Conservation (phyloP, 2,888 invertebrate genomes). For the Drosophila paranaensis region DNA sequence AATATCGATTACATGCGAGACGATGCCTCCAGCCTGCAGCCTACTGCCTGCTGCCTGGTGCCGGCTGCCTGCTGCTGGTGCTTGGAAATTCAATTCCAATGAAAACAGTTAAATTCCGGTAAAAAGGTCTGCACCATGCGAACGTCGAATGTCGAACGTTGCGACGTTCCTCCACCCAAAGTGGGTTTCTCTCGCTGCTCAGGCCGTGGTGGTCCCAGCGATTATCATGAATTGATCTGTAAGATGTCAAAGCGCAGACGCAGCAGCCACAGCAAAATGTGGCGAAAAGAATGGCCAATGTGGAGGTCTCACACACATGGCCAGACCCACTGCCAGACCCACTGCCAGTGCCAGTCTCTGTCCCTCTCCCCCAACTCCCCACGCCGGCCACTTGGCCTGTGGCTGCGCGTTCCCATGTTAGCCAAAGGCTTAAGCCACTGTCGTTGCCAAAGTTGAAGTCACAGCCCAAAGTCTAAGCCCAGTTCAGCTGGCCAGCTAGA, state of each 20-base stretch:
- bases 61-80: slow-evolving; percentile 22
- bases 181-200: slow-evolving; percentile 51
- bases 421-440: slow-evolving; percentile 29
- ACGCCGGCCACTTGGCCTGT: slow-evolving; percentile 62
- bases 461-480: slow-evolving; percentile 37
- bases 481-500: slow-evolving; percentile 35
- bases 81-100: slow-evolving; percentile 75
- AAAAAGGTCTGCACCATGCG: slow-evolving; percentile 73
- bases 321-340: slow-evolving; percentile 16
- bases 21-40: background rate
- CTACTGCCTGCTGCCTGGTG: slow-evolving; percentile 20
- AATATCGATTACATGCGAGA: slow-evolving; percentile 80
- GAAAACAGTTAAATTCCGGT: slow-evolving; percentile 80
- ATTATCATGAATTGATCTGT: slow-evolving; percentile 83
- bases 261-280: slow-evolving; percentile 46
- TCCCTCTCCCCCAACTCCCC: slow-evolving; percentile 5
- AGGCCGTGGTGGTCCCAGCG: slow-evolving; percentile 80
- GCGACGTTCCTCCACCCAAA: slow-evolving; percentile 61
- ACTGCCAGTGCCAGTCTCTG: background rate
- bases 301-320: slow-evolving; percentile 67
- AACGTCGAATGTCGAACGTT: slow-evolving; percentile 44
- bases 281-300: slow-evolving; percentile 71
- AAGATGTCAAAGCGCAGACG: slow-evolving; percentile 82
- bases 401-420: slow-evolving; percentile 49
- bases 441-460: slow-evolving; percentile 35